Evolutionary conservation across 2,797 vertebrate genomes (phyloP), one percentile per base, ranked within the genome.

Genomic region (Molossus molossus): DNA sequence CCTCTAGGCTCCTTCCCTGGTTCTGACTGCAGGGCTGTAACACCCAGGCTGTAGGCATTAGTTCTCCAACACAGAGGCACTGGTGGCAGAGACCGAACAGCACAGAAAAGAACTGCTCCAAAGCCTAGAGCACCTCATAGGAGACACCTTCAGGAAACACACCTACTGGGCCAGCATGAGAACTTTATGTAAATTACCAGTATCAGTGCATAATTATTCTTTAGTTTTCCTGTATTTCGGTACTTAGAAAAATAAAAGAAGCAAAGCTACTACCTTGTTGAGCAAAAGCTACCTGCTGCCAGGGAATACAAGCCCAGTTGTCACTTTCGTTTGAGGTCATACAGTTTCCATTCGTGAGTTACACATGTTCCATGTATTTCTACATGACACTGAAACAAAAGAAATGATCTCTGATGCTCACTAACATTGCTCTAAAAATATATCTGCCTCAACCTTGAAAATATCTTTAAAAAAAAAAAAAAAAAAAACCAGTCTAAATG

Each of bases 351-450:
- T 10, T 13, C 2, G 33, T 33, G 33, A 79, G 17, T 50, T 69
- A 76, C 29, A 23, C 9, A 17, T 11, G 21, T 65, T 79, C 21
- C 45, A 27, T 8, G 9, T 79, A 55, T 84, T 75, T 92, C 80
- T 83, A 73, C 3, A 23, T 21, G 70, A 80, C 1, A 45, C 14
- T 21, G n/a, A 89, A 33, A 48, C 37, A 87, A 21, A 90, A 80
- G 72, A 33, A 87, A 75, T 70, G 25, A 81, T n/a, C 25, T 81
- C 15, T 40, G 21, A 81, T 85, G 27, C 9, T 70, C 79, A 29
- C n/a, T 84, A 83, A 58, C 45, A 75, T 4, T 75, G 18, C 17
- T 57, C 40, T 58, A 94, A 94, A 96, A 83, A 84, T 10, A 21
- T 2, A 69, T 60, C 33, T 92, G 23, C 17, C 6, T 67, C 45